Evolutionary conservation across 2,888 invertebrate genomes (phyloP), one percentile per base, ranked within the genome.

Genomic region (Willowsia nigromaculata): DNA sequence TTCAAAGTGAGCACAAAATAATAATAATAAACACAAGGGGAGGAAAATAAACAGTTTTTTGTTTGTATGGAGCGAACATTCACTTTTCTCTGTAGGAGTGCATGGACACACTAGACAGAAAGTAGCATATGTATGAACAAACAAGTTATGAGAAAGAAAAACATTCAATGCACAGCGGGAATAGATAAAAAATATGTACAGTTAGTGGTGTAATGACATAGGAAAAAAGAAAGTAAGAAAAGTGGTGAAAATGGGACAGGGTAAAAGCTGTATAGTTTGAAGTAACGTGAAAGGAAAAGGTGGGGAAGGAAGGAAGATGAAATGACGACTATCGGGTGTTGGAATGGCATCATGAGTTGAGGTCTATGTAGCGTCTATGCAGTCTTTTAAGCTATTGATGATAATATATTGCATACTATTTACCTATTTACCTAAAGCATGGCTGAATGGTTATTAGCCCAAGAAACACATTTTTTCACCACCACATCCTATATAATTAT

Each of bases 91-190:
- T 47, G 50, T 18, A n/a, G 25, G 15, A 25, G 9, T 27, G 59
- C 11, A 59, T 27, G 15, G 27, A 25, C 22, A 6, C 11, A 11
- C 1, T 5, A 59, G 27, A 22, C 25, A 11, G 25, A 11, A 27
- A 27, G 25, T 5, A 59, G 6, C 6, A 59, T 1, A 59, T n/a
- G 13, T 1, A 11, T 0, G 27, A 27, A 33, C 65, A 33, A 1
- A 65, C 6, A 65, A 15, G 33, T 27, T 7, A 40, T 11, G 3
- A 5, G 22, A 22, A 22, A n/a, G 22, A 18, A 68, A 40, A 68
- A 68, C 68, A 68, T 68, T 68, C 37, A 22, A 33, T 22, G 68
- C 68, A 22, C 68, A 68, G 68, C 40, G 40, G 68, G 68, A 68
- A n/a, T n/a, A n/a, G 18, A 13, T 9, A n/a, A 22, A 22, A 62